A percentile compares a stretch with the other conserved stretches of the same genome.
Conservation (phyloP, 2,888 invertebrate genomes). For the Axea sp. region DNA sequence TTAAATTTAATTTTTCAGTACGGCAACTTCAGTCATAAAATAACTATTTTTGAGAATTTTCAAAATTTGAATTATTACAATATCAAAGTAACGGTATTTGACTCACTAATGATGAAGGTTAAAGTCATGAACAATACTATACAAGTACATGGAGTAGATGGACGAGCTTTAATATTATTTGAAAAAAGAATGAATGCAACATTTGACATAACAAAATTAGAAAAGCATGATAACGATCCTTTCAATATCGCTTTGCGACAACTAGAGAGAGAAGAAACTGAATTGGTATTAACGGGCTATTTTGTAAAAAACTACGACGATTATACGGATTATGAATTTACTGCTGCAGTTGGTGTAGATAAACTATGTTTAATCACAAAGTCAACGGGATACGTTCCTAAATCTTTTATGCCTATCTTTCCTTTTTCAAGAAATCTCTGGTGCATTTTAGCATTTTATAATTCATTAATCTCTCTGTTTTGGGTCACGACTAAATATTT, state of each 20-base stretch:
- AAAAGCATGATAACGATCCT: not conserved
- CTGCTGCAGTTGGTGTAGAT: not conserved
- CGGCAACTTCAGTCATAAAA: not conserved
- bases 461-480: not conserved
- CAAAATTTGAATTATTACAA: conserved; percentile 23
- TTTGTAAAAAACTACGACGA: conserved; percentile 5
- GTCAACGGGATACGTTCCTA: conserved; percentile 14
- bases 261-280: not conserved
- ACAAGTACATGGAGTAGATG: not conserved
- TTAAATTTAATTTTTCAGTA: not conserved
- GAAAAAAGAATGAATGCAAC: conserved; percentile 14
- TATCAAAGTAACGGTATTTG: not conserved
- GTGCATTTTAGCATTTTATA: conserved; percentile 2
- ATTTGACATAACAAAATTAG: not conserved
- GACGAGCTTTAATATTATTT: not conserved
- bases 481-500: not conserved
- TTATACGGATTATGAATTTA: not conserved
- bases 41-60: conserved; percentile 26
- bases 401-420: conserved; percentile 15
- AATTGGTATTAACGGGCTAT: conserved; percentile 6
- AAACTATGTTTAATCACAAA: conserved; percentile 7
- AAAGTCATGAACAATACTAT: not conserved
- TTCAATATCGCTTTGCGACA: not conserved
- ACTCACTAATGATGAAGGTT: not conserved
- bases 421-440: not conserved